Base-by-base conservation (phyloP, 2,888 invertebrate species). In the Meta bourneti region DNA sequence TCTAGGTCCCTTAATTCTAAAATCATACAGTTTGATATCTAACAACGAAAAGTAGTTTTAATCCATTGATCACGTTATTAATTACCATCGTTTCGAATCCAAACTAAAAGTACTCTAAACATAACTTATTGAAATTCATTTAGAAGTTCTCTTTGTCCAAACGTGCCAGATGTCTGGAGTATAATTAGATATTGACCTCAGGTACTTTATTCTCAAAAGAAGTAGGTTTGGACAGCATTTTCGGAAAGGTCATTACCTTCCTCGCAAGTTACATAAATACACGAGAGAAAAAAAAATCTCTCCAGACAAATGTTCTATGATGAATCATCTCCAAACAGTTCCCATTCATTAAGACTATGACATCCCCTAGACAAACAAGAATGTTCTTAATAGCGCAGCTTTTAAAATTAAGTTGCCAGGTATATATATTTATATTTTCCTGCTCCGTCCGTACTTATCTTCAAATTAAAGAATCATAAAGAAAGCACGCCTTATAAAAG, bases 311-410 rank as follows among this genome's bases (percentile, higher is more conserved):
- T 72, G 34, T 54, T 11, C 72, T 9, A 75, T 19, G 48, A 87
- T 87, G 86, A 87, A 87, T 79, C 86, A 79, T 71, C 70, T 51
- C 34, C 74, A 70, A 71, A 48, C 19, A 82, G 20, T 16, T 70
- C 69, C 49, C 70, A 74, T 91, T 86, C 90, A 91, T 91, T 80
- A 83, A 61, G n/a, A 81, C 77, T 78, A 51, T 91, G 91, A 91
- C 87, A 78, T 78, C 72, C 11, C 19, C 83, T 78, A 88, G 91
- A 91, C 91, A 91, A 91, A 91, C 91, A 87, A 91, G 91, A 91
- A 13, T 51, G 71, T 51, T 69, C 69, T 81, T 82, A 89, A 72
- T 79, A 74, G 51, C 16, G 52, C 61, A 48, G 77, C 75, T 90
- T 72, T 82, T 77, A 71, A 91, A 91, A 91, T 91, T 87, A 83